Base-by-base conservation (phyloP, 2,888 invertebrate species). In the Tryphoninae sp. region DNA sequence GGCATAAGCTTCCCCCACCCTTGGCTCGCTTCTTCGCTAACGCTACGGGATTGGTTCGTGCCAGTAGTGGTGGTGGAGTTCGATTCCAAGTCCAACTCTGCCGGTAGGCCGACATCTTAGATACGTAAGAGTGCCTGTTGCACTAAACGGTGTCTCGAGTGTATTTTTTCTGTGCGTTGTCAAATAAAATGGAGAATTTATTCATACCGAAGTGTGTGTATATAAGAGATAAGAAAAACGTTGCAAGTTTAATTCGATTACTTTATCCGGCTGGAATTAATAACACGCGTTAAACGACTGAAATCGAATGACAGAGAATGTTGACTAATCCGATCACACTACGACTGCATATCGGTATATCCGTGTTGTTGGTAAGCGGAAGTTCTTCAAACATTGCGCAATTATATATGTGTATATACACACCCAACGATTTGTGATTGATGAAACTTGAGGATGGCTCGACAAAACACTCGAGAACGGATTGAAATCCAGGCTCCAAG, bases 371-470 rank as follows among this genome's bases (percentile, higher is more conserved):
- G 53, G n/a, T 64, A 55, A 55, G 19, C 53, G 19, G 40, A 19
- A 11, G 42, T 62, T 62, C 33, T 62, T 51, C 2, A 40, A 11
- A 19, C 4, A 9, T 13, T 40, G 40, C 6, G 22, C 45, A 9
- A 23, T n/a, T 16, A 22, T 51, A 64, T 4, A 9, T 45, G 13
- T 45, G 45, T 45, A 45, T 26, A 26, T 13, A 51, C 22, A 13
- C n/a, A 16, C 23, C 23, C 22, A 53, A 64, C 4, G 26, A 55
- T 74, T 55, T 23, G 53, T 42, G 26, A 75, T 67, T 67, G 75
- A 75, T 67, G 65, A 65, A 67, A 75, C 42, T 74, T 45, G 16
- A 45, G 73, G 64, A 64, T 73, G 51, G 23, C 45, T 65, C 51
- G 19, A 33, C 49, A 26, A 67, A 26, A 42, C 58, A 67, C 75